A percentile compares a stretch with the other conserved stretches of the same genome.
Conservation (phyloP, 2,113 vertebrate species). For the Psammodynastes pulverulentus region DNA sequence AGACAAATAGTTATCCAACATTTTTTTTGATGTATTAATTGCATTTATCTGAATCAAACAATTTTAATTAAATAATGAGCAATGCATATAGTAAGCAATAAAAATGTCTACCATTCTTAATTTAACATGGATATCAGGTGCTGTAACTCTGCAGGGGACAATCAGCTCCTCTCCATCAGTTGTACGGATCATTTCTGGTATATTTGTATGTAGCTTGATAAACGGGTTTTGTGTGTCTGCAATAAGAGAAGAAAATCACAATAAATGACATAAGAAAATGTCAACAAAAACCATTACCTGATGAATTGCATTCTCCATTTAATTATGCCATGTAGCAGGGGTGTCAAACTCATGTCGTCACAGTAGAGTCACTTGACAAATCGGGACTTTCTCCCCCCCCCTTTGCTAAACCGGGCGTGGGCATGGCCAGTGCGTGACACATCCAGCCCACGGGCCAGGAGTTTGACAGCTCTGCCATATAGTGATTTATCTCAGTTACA, state of each 20-base stretch:
- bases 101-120: conserved; percentile 72
- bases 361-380: too few relatives aligned
- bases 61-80: background rate
- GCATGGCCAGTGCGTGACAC: too few relatives aligned
- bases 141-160: conserved; percentile 89
- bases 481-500: background rate
- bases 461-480: background rate
- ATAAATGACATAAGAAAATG: background rate
- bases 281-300: background rate
- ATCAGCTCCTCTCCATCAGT: conserved; percentile 77
- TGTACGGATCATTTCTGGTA: conserved; percentile 79
- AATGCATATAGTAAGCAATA: background rate
- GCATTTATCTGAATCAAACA: background rate
- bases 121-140: conserved; percentile 79
- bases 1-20: too few relatives aligned
- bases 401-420: too few relatives aligned
- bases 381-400: too few relatives aligned
- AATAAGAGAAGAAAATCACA: conserved; percentile 21
- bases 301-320: background rate
- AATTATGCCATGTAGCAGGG: background rate
- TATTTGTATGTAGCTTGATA: conserved; percentile 75
- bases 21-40: background rate
- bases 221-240: conserved; percentile 87
- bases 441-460: too few relatives aligned
- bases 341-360: too few relatives aligned